Base-by-base conservation (phyloP, 2,113 vertebrate genomes). In the Colistium nudipinnis region DNA sequence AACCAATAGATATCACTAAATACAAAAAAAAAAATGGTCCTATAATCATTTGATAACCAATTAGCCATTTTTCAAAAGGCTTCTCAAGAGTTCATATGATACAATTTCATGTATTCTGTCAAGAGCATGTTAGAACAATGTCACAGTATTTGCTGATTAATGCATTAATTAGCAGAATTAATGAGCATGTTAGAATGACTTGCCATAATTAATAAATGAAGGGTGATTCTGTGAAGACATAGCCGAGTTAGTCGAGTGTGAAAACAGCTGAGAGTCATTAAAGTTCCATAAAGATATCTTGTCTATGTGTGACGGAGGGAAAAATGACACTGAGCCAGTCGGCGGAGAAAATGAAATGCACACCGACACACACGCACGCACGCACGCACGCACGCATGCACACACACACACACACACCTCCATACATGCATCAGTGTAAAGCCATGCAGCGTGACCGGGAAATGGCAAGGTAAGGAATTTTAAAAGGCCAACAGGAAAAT, bases 221-320 rank as follows among this genome's bases (percentile, higher is more conserved):
- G n/a, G n/a, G 38, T 13, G 2, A 59, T 25, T 39, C 0, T 52
- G 49, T 30, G 60, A 62, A 17, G 66, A 70, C 66, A 45, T 41
- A 49, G 36, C 44, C 31, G 35, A 28, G 52, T 56, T 48, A n/a
- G 41, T 39, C 25, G 25, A 38, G 35, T 54, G 51, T 25, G 48
- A 52, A 74, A 41, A 56, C 73, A 65, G 57, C 47, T 22, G 70
- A 67, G 41, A 65, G 65, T 31, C 61, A 70, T 81, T 82, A 65
- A 44, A 69, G 45, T n/a, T 64, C 30, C 41, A 64, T 68, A 49
- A 73, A 60, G 53, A 68, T 7, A n/a, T 43, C 24, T 7, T 4
- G 35, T 48, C 35, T 67, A 41, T 12, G 49, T 45, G 60, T 71
- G 75, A 78, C 49, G 53, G 59, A 60, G 31, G 48, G 27, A 65